A percentile compares a stretch with the other conserved stretches of the same genome.
Conservation (phyloP, 2,113 vertebrate species). For the Strigops habroptila region DNA sequence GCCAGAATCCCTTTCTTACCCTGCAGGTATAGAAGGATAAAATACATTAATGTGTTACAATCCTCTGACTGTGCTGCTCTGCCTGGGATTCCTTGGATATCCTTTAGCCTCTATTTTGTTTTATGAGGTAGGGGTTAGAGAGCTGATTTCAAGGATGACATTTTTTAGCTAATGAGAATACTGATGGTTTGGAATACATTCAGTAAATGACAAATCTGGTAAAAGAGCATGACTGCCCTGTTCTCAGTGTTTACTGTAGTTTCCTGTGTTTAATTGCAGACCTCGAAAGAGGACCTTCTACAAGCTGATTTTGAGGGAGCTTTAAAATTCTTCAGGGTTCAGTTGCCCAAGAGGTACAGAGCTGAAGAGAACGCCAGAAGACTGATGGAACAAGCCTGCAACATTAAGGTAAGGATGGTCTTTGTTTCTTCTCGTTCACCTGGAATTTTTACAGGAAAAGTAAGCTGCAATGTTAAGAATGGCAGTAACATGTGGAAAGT, state of each 20-base stretch:
- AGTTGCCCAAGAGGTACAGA: conserved; percentile 96
- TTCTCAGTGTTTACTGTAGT: background rate
- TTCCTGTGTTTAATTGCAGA: conserved; percentile 76
- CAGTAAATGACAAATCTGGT: background rate
- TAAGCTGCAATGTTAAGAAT: background rate
- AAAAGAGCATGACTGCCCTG: background rate
- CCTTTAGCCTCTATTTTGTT: background rate
- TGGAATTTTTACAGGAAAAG: background rate
- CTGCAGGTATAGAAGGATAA: background rate
- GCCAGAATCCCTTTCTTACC: background rate
- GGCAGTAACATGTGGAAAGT: background rate
- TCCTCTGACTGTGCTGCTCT: background rate
- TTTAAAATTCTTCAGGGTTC: conserved; percentile 97
- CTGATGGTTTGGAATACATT: background rate
- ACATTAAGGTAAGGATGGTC: conserved; percentile 87
- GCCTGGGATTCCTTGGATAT: background rate
- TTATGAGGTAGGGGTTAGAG: background rate
- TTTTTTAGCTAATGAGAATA: background rate
- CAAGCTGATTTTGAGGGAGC: conserved; percentile 98
- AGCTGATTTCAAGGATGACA: background rate
- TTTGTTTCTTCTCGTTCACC: background rate
- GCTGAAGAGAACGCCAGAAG: conserved; percentile 95
- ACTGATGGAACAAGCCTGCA: conserved; percentile 98
- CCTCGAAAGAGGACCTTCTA: conserved; percentile 96
- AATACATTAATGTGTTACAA: background rate